A percentile compares a stretch with the other conserved stretches of the same genome.
Evolutionary conservation across 1,140 invertebrate species (phyloP).

Genomic region (Lordiphosa collinella): DNA sequence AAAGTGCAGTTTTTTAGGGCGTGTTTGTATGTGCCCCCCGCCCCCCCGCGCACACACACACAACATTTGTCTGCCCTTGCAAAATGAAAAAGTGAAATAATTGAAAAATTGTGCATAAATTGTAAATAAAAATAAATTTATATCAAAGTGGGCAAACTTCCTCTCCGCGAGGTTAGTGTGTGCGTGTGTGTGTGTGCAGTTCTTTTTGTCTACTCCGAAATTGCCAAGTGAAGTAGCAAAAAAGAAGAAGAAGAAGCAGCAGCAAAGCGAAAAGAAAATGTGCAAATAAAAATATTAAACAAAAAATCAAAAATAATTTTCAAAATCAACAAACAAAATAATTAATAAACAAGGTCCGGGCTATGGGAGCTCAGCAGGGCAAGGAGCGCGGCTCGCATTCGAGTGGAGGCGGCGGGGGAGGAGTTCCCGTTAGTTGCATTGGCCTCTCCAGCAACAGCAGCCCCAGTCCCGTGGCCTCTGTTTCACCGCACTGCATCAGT

Average conservation of each 20-base stretch:
- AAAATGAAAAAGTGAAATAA: constrained; percentile 28
- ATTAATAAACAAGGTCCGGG: constrained; percentile 7
- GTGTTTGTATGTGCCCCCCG: constrained; percentile 32
- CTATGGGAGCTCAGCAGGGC: constrained; percentile 93
- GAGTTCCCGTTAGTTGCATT: constrained; percentile 67
- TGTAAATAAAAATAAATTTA: constrained; percentile 20
- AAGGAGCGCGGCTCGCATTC: constrained; percentile 83
- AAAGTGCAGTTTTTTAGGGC: constrained; percentile 40
- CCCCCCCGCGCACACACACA: constrained; percentile 3
- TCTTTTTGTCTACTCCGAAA: constrained; percentile 15
- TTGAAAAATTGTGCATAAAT: constrained; percentile 41
- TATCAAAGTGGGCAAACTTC: constrained; percentile 20
- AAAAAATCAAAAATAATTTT: background rate
- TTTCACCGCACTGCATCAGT: constrained; percentile 67
- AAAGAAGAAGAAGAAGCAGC: constrained; percentile 8
- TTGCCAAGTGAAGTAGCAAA: constrained; percentile 13
- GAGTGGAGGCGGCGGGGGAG: constrained; percentile 52
- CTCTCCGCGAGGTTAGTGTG: background rate
- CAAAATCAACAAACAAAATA: constrained; percentile 3
- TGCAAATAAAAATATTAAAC: constrained; percentile 41
- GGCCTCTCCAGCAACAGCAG: constrained; percentile 63
- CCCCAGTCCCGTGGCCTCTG: constrained; percentile 60
- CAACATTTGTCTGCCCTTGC: constrained; percentile 57
- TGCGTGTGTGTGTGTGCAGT: no score
- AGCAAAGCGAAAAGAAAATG: constrained; percentile 42